Evolutionary conservation across 2,113 vertebrate species (phyloP).

Genomic region (Zingel zingel): DNA sequence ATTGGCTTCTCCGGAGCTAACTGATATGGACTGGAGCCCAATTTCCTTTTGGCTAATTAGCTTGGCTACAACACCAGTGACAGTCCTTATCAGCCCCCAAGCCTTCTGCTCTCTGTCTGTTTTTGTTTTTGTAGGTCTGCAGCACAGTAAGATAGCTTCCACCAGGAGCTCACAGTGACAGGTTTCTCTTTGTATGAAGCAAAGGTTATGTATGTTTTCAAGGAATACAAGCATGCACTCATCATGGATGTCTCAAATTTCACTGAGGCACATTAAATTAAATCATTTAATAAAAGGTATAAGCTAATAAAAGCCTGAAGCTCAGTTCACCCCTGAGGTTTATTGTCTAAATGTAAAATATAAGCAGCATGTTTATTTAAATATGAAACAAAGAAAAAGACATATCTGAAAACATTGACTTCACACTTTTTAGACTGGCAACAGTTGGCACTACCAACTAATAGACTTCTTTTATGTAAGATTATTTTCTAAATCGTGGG

Average conservation of each 20-base stretch:
- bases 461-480: neutral
- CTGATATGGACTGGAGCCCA: conserved; percentile 82
- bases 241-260: conserved; percentile 5
- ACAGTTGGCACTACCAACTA: neutral
- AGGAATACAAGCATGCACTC: neutral
- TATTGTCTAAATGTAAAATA: conserved; percentile 8
- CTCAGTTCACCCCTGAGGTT: conserved; percentile 16
- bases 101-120: conserved; percentile 62
- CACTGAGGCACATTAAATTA: neutral
- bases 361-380: conserved; percentile 8
- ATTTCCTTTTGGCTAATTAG: conserved; percentile 86
- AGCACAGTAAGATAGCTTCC: conserved; percentile 36
- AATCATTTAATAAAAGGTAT: neutral
- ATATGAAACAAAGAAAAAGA: neutral
- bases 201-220: neutral
- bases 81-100: conserved; percentile 76
- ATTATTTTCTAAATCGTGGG: neutral
- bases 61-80: conserved; percentile 78
- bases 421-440: neutral
- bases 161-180: conserved; percentile 19
- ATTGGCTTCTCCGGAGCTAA: conserved; percentile 78
- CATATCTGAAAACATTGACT: neutral
- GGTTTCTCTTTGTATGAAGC: conserved; percentile 14
- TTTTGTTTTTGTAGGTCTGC: conserved; percentile 4
- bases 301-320: neutral